phyloP scores from a whole-genome alignment of 2,113 vertebrate genomes.

The Oreochromis aureus region DNA sequence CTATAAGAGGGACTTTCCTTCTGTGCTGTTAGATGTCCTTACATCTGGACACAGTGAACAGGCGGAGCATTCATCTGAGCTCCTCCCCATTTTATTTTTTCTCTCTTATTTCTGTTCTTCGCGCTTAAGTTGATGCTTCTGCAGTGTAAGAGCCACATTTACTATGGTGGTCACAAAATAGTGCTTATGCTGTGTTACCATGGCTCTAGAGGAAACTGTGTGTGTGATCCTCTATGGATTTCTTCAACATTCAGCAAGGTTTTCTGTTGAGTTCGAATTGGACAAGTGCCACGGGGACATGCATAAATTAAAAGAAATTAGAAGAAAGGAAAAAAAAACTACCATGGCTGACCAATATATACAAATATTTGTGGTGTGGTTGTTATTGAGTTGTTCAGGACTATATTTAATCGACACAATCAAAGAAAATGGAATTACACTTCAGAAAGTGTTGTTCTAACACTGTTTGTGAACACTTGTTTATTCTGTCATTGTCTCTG shows the following conservation, averaged over 20 bases:
- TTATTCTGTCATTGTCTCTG: constrained; percentile 90
- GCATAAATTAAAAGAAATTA: constrained; percentile 18
- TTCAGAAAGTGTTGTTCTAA: constrained; percentile 86
- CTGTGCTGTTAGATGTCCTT: constrained; percentile 18
- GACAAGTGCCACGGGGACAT: constrained; percentile 26
- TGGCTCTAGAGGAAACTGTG: constrained; percentile 67
- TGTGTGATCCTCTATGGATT: constrained; percentile 41
- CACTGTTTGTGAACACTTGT: constrained; percentile 92
- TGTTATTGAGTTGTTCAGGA: constrained; percentile 91
- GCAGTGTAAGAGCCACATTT: constrained; percentile 82
- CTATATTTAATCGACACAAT: constrained; percentile 89
- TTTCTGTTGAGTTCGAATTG: constrained; percentile 41
- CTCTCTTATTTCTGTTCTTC: constrained; percentile 40
- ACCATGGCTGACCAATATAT: constrained; percentile 85
- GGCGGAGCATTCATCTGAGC: background rate
- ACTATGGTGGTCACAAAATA: constrained; percentile 82
- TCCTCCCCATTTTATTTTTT: constrained; percentile 3
- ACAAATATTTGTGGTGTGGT: constrained; percentile 88
- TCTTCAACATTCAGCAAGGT: constrained; percentile 41
- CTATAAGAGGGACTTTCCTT: constrained; percentile 79
- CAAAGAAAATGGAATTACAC: constrained; percentile 81
- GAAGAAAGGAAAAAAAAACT: constrained; percentile 48
- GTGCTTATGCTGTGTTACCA: constrained; percentile 81
- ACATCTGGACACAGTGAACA: constrained; percentile 10
- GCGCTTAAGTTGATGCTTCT: constrained; percentile 81